Conservation (phyloP, 2,113 vertebrate genomes). For the Sphyrna mokarran region DNA sequence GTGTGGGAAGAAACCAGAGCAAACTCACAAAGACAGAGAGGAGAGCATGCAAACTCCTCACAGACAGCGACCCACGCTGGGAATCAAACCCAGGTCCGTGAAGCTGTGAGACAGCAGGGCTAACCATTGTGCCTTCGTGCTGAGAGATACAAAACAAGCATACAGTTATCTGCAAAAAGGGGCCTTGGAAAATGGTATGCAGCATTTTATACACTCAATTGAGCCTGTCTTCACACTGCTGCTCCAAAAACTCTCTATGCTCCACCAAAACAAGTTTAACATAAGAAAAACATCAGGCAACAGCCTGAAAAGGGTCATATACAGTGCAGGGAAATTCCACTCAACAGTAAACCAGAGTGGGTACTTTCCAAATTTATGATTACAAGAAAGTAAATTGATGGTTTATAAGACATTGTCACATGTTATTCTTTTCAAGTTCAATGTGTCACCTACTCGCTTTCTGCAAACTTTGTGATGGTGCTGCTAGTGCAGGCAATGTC, state of each 20-base stretch:
- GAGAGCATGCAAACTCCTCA: too few species aligned
- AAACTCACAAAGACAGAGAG: too few species aligned
- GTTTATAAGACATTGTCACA: background rate
- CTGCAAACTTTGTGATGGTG: background rate
- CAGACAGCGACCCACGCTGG: too few species aligned
- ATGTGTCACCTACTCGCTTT: background rate
- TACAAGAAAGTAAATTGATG: background rate
- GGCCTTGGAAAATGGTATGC: too few species aligned
- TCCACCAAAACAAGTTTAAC: background rate
- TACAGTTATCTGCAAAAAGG: background rate
- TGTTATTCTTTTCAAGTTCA: background rate
- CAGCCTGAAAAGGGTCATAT: background rate
- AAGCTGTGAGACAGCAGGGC: too few species aligned
- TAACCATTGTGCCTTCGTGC: too few species aligned
- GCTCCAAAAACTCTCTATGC: background rate
- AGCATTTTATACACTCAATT: background rate
- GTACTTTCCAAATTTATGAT: constrained; percentile 6
- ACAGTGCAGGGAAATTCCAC: background rate
- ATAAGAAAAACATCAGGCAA: background rate
- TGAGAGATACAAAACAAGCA: background rate
- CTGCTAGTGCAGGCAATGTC: background rate
- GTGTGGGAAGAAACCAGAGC: too few species aligned
- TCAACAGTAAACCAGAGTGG: background rate
- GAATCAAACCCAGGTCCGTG: too few species aligned
- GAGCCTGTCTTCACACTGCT: background rate